Evolutionary conservation across 1,140 invertebrate genomes (phyloP), one percentile per base, ranked within the genome.

Genomic region (Cryptotermes secundus): DNA sequence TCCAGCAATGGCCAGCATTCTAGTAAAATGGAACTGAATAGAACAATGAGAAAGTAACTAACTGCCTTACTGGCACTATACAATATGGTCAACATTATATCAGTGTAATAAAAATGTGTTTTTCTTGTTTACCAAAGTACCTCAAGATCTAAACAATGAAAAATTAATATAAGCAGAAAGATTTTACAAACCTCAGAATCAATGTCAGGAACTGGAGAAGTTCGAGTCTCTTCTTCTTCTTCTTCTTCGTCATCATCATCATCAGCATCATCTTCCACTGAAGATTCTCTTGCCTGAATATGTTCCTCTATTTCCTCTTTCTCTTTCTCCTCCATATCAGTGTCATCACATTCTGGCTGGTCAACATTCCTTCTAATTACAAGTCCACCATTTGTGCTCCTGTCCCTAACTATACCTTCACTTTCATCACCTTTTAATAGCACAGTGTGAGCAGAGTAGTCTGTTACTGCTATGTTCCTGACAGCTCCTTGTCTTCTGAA

Each of bases 271-370:
- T 19, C 86, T 86, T 72, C 59, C 59, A 31, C 26, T 31, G 59
- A 72, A 26, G n/a, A 31, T 16, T 72, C 59, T 72, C 59, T 72
- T n/a, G 26, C 59, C 9, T 72, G 26, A 7, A 26, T 31, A 72
- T 26, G 59, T 72, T 88, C 88, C 45, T 88, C 88, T 22, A 88
- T 87, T 31, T 90, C 89, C 80, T 87, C 87, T 85, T 90, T 85
- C 72, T 81, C 85, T 49, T 53, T 80, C 19, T 83, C 84, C 24
- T 83, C 84, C 24, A 59, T 35, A 3, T 86, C 85, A n/a, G 35
- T 84, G 80, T 83, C 85, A 49, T 80, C 80, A 31, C 42, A 49
- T 22, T 26, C 83, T 42, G 49, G 9, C 22, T 84, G 72, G 45
- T 38, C 34, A 34, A 83, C 84, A 24, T 81, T 38, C 45, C 45